Base-by-base conservation (phyloP, 2,888 invertebrate species). In the Parnassius smintheus region DNA sequence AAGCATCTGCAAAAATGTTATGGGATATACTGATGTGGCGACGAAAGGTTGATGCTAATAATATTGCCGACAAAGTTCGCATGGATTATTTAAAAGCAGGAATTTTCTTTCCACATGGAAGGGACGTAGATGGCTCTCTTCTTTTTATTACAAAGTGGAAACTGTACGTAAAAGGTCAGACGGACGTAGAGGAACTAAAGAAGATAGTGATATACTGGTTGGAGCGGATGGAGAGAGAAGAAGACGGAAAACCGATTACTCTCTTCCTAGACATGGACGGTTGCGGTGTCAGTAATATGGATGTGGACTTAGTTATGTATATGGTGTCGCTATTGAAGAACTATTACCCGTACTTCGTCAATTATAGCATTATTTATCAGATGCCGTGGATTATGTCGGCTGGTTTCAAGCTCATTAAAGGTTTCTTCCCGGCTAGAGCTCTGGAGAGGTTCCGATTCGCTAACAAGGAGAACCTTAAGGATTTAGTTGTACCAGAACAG, bases 311-410 rank as follows among this genome's bases (percentile, higher is more conserved):
- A 71, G 95, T 95, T 2, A 95, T 95, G 79, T 96, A 95, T 75
- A 92, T 97, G 71, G 96, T 97, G 70, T 94, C 94, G 57, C 92
- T 96, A 61, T 95, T 97, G 78, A 97, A 97, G 82, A 91, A 92
- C 59, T 97, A 97, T 81, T 98, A 97, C 83, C 98, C 98, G 1
- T 94, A 94, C 78, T 94, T 95, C 75, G 84, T 96, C 68, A 97
- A 96, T 74, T 96, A 96, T 77, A 96, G 98, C 72, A 90, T 98
- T 63, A 94, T 97, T 56, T 96, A 93, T 82, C 97, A 98, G 81
- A 95, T 98, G 95, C 96, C 97, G 2, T 98, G 97, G 97, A 93
- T 97, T 42, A 86, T 98, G 66, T 96, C 95, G 82, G 96, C 97
- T 71, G 96, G 96, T 11, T 97, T 97, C 88, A 97, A 95, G 86